Conservation (phyloP, 2,888 invertebrate genomes). For the Sphaerophoria rueppellii region DNA sequence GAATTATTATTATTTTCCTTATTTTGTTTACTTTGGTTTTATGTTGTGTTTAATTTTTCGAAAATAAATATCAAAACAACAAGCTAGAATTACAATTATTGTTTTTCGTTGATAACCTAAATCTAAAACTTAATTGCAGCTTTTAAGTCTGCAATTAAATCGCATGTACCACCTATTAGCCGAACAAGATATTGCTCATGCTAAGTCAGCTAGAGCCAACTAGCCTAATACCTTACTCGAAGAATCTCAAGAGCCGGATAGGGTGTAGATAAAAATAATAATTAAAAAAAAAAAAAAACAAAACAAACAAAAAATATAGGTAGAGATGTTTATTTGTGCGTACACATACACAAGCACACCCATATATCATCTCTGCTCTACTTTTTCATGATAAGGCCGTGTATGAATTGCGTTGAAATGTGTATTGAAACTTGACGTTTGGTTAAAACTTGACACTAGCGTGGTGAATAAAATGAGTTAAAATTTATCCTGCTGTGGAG, state of each 20-base stretch:
- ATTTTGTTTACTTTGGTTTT: neutral
- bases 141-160: neutral
- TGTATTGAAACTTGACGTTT: no score
- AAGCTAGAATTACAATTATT: neutral
- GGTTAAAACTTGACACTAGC: no score
- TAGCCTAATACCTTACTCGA: neutral
- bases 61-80: neutral
- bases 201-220: neutral
- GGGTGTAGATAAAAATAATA: neutral
- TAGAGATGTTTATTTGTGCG: neutral
- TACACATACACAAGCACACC: neutral
- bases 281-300: neutral
- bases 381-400: slow-evolving; percentile 42
- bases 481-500: no score
- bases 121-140: slow-evolving; percentile 10
- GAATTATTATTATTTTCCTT: neutral
- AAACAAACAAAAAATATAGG: neutral
- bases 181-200: neutral
- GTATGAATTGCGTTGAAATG: no score
- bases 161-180: neutral
- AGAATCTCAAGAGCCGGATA: neutral
- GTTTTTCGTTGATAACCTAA: slow-evolving; percentile 2
- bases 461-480: no score
- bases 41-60: no score
- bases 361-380: slow-evolving; percentile 53